Conservation (phyloP, 2,113 vertebrate species). For the Tylochromis polylepis region DNA sequence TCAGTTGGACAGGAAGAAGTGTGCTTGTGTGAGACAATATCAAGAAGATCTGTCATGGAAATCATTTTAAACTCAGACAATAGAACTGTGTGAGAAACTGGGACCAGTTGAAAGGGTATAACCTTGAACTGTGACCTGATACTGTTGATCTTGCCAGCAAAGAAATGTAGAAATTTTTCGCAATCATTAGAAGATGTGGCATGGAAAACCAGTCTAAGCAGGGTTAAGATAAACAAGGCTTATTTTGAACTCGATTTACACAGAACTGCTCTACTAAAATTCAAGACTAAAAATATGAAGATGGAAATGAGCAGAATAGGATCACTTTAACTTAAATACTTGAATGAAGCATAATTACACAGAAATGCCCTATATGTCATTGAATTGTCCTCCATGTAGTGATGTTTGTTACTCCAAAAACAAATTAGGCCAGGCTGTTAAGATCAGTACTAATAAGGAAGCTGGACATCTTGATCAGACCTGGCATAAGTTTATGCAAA, state of each 20-base stretch:
- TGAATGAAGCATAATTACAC: background rate
- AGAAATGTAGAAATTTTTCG: too few relatives aligned
- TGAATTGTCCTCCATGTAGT: background rate
- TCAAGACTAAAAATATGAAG: background rate
- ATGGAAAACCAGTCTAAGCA: too few relatives aligned
- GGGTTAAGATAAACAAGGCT: background rate
- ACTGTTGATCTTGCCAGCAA: background rate
- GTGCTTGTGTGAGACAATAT: background rate
- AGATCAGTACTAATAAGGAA: background rate
- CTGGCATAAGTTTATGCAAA: background rate
- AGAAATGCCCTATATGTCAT: background rate
- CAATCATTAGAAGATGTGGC: too few relatives aligned
- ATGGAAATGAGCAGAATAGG: background rate
- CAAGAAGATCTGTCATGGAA: background rate
- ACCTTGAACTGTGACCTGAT: background rate
- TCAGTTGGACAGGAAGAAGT: background rate
- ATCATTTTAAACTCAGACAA: background rate
- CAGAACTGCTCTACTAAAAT: background rate
- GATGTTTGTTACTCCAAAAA: background rate
- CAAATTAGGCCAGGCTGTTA: background rate
- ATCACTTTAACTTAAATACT: background rate
- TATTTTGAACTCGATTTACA: background rate
- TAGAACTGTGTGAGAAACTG: background rate
- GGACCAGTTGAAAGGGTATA: fast-evolving
- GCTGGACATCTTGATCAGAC: background rate